A percentile compares a stretch with the other conserved stretches of the same genome.
Conservation (phyloP, 1,140 invertebrate species). For the Formica exsecta region DNA sequence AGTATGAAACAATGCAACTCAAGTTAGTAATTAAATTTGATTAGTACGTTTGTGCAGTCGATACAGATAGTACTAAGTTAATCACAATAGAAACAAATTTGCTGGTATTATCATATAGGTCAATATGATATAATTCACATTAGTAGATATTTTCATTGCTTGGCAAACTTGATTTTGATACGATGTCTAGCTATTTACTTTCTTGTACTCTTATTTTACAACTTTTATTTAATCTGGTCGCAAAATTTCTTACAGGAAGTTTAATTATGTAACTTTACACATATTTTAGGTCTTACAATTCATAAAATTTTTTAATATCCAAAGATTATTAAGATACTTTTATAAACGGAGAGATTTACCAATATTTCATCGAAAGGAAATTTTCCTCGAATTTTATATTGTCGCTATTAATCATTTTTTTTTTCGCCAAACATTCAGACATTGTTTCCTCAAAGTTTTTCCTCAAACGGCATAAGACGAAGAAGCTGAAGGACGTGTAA, state of each 20-base stretch:
- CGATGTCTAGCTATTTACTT: neutral
- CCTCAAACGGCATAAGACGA: constrained; percentile 41
- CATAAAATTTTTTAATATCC: neutral
- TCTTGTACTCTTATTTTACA: neutral
- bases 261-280: neutral
- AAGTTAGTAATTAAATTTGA: neutral
- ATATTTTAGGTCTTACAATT: neutral
- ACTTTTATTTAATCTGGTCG: neutral
- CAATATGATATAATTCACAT: neutral
- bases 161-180: neutral
- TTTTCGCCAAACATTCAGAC: constrained; percentile 47
- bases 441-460: constrained; percentile 42
- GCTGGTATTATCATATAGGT: neutral
- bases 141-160: neutral
- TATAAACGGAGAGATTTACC: neutral
- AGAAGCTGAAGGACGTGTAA: constrained; percentile 53
- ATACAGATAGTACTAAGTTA: constrained; percentile 16
- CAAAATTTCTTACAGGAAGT: neutral
- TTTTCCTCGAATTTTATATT: neutral
- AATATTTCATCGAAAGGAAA: neutral
- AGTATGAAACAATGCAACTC: neutral
- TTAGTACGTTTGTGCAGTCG: neutral
- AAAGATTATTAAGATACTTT: neutral
- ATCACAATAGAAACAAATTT: constrained; percentile 20
- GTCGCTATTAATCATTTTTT: constrained; percentile 31